These are phyloP conservation scores for Lampris megalopsis DNA, from an alignment of 2,113 vertebrate genomes.

Conservation along the genomic window DNA sequence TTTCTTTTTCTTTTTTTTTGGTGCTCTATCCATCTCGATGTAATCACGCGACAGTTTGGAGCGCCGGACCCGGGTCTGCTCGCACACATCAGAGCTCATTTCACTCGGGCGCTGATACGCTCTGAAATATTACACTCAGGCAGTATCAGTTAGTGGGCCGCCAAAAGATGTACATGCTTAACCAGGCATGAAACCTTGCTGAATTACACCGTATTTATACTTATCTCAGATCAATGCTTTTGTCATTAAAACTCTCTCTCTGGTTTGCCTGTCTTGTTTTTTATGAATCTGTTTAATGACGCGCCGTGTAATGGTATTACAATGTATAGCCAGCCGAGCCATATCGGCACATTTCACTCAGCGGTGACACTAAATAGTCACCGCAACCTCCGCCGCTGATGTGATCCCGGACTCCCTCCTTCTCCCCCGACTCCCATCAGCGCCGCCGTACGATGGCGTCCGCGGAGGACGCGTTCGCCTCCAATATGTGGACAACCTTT, in stretches of 20 bases:
- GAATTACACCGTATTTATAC: conserved; percentile 79
- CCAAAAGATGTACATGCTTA: conserved; percentile 79
- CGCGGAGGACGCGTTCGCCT: neutral
- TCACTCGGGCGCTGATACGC: conserved; percentile 71
- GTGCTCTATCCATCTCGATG: conserved; percentile 77
- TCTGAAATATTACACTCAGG: conserved; percentile 76
- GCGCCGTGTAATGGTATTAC: conserved; percentile 51
- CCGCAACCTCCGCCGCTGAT: conserved; percentile 35
- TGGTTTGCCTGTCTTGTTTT: conserved; percentile 51
- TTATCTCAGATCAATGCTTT: conserved; percentile 75
- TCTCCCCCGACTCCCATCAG: neutral
- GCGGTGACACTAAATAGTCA: conserved; percentile 42
- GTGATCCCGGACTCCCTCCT: neutral
- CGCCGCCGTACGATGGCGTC: neutral
- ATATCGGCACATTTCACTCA: conserved; percentile 57
- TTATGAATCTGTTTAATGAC: conserved; percentile 70
- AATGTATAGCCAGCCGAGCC: conserved; percentile 40
- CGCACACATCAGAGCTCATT: conserved; percentile 77
- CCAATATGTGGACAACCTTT: conserved; percentile 12
- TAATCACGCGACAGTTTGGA: conserved; percentile 78
- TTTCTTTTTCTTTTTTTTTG: conserved; percentile 46
- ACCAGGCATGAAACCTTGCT: conserved; percentile 80
- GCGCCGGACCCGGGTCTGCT: conserved; percentile 68
- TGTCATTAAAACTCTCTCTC: conserved; percentile 73
- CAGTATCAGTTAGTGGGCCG: conserved; percentile 74